Conservation (phyloP, 35 echinoderm and acorn worm genomes). For the Ophiothrix spiculata region DNA sequence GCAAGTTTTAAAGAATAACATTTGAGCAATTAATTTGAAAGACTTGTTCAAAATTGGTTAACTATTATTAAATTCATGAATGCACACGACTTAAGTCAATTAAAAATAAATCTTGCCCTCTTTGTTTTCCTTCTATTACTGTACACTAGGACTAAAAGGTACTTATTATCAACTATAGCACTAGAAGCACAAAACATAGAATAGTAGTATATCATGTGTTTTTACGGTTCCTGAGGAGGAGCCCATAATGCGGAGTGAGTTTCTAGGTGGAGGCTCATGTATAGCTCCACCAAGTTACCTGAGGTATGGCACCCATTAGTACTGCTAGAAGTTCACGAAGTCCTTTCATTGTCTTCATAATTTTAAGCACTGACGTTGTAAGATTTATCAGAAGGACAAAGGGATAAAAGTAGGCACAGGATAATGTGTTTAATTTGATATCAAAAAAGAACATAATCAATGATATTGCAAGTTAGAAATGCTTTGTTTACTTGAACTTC, state of each 20-base stretch:
- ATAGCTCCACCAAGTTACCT: conserved; percentile 84
- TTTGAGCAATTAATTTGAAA: no score
- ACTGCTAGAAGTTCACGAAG: conserved; percentile 89
- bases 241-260: not conserved
- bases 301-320: conserved; percentile 96
- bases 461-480: no score
- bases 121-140: not conserved
- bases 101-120: not conserved
- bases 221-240: not conserved
- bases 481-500: no score
- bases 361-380: conserved; percentile 82
- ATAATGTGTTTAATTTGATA: not conserved
- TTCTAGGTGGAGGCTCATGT: conserved; percentile 11
- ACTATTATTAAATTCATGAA: not conserved
- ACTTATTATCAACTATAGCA: not conserved
- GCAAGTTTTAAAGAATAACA: no score
- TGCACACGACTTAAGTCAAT: not conserved
- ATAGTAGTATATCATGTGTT: not conserved
- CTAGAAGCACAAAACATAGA: not conserved
- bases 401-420: not conserved
- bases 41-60: not conserved
- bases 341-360: conserved; percentile 99
- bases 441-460: no score
- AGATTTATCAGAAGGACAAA: conserved; percentile 2
- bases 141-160: not conserved